Conservation (phyloP, 2,888 invertebrate genomes). For the Pimpla rufipes region DNA sequence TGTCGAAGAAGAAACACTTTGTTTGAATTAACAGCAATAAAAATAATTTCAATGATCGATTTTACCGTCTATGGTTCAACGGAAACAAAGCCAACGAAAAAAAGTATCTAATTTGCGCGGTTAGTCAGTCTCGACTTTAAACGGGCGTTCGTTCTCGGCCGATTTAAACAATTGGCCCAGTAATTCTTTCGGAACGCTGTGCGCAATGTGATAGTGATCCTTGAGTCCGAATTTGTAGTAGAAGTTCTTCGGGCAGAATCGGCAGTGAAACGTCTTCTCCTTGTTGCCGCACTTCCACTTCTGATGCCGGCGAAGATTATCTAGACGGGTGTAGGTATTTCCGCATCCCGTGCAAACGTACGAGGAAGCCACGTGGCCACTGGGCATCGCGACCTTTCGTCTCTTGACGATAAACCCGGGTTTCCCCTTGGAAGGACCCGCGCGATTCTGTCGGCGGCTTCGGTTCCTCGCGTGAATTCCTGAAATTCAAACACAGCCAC, state of each 20-base stretch:
- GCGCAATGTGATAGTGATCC: constrained; percentile 27
- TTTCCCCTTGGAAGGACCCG: constrained; percentile 2
- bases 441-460: constrained; percentile 38
- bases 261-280: constrained; percentile 83
- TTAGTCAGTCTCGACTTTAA: constrained; percentile 15
- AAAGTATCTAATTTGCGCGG: neutral
- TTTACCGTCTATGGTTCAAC: neutral
- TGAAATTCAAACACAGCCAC: constrained; percentile 57
- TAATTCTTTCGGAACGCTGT: constrained; percentile 53
- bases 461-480: constrained; percentile 55
- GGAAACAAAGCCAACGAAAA: neutral
- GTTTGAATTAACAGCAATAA: neutral
- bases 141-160: neutral
- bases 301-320: constrained; percentile 62
- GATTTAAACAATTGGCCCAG: constrained; percentile 42
- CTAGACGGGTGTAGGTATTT: constrained; percentile 60
- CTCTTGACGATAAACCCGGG: constrained; percentile 32
- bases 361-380: constrained; percentile 13
- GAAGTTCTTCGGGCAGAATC: constrained; percentile 83
- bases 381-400: neutral
- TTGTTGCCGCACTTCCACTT: constrained; percentile 76
- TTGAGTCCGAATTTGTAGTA: constrained; percentile 82
- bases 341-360: constrained; percentile 64
- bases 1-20: neutral
- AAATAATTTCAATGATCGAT: neutral